Base-by-base conservation (phyloP, 2,888 invertebrate genomes). In the Latrodectus elegans region DNA sequence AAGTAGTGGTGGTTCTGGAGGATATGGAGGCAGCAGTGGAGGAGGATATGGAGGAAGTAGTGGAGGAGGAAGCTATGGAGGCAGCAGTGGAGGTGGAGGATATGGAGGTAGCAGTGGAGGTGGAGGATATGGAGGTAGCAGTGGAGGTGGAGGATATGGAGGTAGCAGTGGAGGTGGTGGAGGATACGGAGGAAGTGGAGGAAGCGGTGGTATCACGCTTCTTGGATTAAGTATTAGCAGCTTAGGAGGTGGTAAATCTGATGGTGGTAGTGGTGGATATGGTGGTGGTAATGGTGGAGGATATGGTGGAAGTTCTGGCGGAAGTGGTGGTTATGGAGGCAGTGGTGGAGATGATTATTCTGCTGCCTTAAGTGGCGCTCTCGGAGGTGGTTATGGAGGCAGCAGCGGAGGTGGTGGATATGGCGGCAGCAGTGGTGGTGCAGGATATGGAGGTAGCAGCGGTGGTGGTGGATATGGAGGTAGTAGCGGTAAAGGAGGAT, bases 171-270 rank as follows among this genome's bases (percentile, higher is more conserved):
- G 88, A 26, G 88, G 86, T 9, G 74, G 51, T 9, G 85, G 85
- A 55, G 85, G 85, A 68, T 80, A 85, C 70, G 85, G 85, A 52
- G 80, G 82, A 55, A 70, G 67, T 12, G 87, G 83, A 10, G 78
- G 82, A 17, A n/a, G 22, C 49, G 81, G 80, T 26, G 77, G 85
- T 14, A 81, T 87, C 14, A 87, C 86, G 51, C 86, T 87, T 68
- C 77, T 87, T 72, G 86, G 86, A 4, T 72, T 87, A 38, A 87
- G 86, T n/a, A 87, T 87, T 68, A 87, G 86, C 64, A 87, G 81
- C 38, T 65, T 87, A 53, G 84, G 79, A n/a, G 88, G 88, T 6
- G 87, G 82, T 15, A 78, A 73, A 74, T 65, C 73, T 8, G 84
- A 75, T 73, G 84, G 79, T 22, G 84, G 84, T 49, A 67, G 67